A percentile compares a stretch with the other conserved stretches of the same genome.
Evolutionary conservation across 2,113 vertebrate species (phyloP).

Genomic region (Phalacrocorax pelagicus): DNA sequence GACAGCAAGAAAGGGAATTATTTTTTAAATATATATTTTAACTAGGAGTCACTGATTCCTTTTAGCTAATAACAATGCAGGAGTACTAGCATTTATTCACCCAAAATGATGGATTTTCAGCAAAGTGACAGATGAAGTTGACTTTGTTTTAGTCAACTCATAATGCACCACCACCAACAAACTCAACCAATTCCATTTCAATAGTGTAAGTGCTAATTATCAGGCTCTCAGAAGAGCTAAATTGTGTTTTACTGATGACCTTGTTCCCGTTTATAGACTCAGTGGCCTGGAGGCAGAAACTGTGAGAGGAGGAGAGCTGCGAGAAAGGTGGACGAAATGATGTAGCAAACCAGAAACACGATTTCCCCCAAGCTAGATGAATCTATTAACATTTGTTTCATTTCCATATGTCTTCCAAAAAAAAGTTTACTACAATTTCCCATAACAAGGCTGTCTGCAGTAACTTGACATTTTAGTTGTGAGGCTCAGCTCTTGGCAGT

Average conservation of each 20-base stretch:
- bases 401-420: slow-evolving; percentile 43
- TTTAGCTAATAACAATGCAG: not conserved
- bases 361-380: slow-evolving; percentile 1
- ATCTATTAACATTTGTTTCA: slow-evolving; percentile 59
- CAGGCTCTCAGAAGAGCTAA: slow-evolving; percentile 31
- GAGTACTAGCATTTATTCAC: not conserved
- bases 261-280: slow-evolving; percentile 17
- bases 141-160: not conserved
- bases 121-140: not conserved
- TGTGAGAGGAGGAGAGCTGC: not conserved
- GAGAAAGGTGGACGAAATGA: not conserved
- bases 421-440: slow-evolving; percentile 11
- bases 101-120: not conserved
- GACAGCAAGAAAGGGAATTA: not conserved
- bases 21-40: not conserved
- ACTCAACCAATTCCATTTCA: not conserved
- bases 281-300: slow-evolving; percentile 11
- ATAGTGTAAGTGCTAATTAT: slow-evolving; percentile 27
- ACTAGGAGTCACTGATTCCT: not conserved
- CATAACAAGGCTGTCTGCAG: not conserved
- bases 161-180: not conserved
- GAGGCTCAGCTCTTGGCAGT: not conserved
- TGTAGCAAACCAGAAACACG: not conserved
- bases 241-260: slow-evolving; percentile 30
- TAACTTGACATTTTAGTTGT: slow-evolving; percentile 43